Conservation (phyloP, 2,797 vertebrate species). For the Girardinus metallicus region DNA sequence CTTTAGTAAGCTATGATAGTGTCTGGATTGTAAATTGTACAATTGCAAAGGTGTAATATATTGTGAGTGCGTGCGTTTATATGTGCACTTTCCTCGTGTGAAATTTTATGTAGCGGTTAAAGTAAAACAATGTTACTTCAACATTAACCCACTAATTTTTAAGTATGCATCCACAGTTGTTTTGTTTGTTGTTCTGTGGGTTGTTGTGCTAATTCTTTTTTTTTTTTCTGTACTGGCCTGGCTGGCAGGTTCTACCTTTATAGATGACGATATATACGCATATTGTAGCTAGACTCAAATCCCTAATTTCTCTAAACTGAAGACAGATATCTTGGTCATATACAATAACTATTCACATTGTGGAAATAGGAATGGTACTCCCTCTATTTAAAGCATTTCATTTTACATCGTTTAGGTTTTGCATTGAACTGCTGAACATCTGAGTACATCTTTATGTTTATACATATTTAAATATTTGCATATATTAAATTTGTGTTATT, state of each 20-base stretch:
- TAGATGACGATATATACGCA: slow-evolving; percentile 40
- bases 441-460: slow-evolving; percentile 73
- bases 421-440: slow-evolving; percentile 77
- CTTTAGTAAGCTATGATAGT: slow-evolving; percentile 66
- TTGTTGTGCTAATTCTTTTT: slow-evolving; percentile 54
- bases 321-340: slow-evolving; percentile 38
- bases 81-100: slow-evolving; percentile 69
- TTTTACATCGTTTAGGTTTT: slow-evolving; percentile 57
- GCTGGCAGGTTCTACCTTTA: slow-evolving; percentile 52
- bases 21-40: slow-evolving; percentile 77
- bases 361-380: slow-evolving; percentile 42
- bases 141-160: slow-evolving; percentile 64
- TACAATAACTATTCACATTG: slow-evolving; percentile 47
- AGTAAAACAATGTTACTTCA: slow-evolving; percentile 65
- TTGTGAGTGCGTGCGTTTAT: slow-evolving; percentile 79
- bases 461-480: slow-evolving; percentile 79
- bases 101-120: slow-evolving; percentile 55
- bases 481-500: slow-evolving; percentile 78
- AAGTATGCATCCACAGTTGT: slow-evolving; percentile 49
- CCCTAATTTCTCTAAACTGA: slow-evolving; percentile 49
- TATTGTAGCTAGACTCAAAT: slow-evolving; percentile 52
- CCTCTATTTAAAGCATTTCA: slow-evolving; percentile 49
- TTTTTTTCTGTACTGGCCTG: slow-evolving; percentile 55
- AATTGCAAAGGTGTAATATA: slow-evolving; percentile 76
- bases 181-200: slow-evolving; percentile 54